phyloP scores from a whole-genome alignment of 2,113 vertebrate genomes.

The Dipodomys ordii region DNA sequence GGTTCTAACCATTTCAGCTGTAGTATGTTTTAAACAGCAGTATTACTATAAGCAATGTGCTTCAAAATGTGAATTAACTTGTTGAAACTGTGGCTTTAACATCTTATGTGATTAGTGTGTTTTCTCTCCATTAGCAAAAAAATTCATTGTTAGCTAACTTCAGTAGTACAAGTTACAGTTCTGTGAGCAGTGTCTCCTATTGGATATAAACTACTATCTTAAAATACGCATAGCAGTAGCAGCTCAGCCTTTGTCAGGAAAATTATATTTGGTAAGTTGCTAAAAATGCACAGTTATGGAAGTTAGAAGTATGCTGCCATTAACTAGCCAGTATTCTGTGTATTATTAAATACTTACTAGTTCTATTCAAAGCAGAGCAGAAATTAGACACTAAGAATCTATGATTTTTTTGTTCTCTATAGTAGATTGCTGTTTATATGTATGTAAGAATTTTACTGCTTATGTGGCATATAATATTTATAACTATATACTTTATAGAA shows the following conservation, averaged over 20 bases:
- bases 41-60: conserved; percentile 79
- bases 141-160: conserved; percentile 53
- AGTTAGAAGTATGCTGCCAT: conserved; percentile 24
- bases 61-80: conserved; percentile 82
- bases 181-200: conserved; percentile 75
- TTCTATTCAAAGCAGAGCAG: conserved; percentile 60
- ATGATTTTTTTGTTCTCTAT: conserved; percentile 79
- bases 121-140: conserved; percentile 79
- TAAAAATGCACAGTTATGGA: conserved; percentile 49
- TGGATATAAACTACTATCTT: conserved; percentile 77
- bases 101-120: conserved; percentile 78
- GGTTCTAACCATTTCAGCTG: conserved; percentile 75
- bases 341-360: conserved; percentile 64
- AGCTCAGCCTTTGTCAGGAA: conserved; percentile 61
- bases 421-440: conserved; percentile 79
- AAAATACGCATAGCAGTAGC: conserved; percentile 64
- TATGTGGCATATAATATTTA: conserved; percentile 79
- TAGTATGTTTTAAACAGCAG: conserved; percentile 81
- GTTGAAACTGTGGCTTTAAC: conserved; percentile 83
- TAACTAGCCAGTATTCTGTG: conserved; percentile 71
- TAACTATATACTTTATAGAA: conserved; percentile 77
- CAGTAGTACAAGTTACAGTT: conserved; percentile 75
- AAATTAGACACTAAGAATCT: conserved; percentile 67
- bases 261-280: conserved; percentile 12
- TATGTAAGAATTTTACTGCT: conserved; percentile 79